Evolutionary conservation across 2,888 invertebrate genomes (phyloP).

Genomic region (Drosophila falleni): DNA sequence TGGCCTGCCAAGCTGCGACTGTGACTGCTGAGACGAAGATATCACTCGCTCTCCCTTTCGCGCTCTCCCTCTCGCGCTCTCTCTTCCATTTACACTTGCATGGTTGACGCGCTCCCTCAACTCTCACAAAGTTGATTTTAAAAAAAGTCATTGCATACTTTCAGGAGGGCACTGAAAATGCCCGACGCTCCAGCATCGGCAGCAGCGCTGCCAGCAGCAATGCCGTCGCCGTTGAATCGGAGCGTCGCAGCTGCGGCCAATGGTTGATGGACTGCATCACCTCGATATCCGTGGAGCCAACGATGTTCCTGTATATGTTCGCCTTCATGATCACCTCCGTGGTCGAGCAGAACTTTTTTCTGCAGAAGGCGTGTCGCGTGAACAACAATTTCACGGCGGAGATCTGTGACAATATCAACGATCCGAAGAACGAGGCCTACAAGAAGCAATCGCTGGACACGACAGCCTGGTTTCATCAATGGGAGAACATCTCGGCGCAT

Average conservation of each 20-base stretch:
- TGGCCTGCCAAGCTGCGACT: slow-evolving; percentile 9
- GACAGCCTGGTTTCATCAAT: slow-evolving; percentile 91
- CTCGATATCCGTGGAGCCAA: slow-evolving; percentile 92
- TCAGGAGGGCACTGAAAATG: slow-evolving; percentile 55
- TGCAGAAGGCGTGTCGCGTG: slow-evolving; percentile 91
- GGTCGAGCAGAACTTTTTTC: slow-evolving; percentile 92
- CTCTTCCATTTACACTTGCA: neutral
- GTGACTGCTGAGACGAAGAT: neutral
- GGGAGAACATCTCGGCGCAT: slow-evolving; percentile 91
- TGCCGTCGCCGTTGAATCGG: slow-evolving; percentile 10
- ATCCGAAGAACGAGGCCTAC: slow-evolving; percentile 86
- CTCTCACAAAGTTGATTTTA: neutral
- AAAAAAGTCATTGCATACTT: slow-evolving; percentile 58
- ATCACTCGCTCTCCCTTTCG: neutral
- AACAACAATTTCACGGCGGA: slow-evolving; percentile 90
- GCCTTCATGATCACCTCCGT: slow-evolving; percentile 93
- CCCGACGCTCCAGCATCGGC: slow-evolving; percentile 46
- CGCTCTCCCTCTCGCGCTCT: neutral
- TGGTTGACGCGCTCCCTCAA: neutral
- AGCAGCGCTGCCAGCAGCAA: slow-evolving; percentile 49
- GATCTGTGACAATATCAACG: slow-evolving; percentile 89
- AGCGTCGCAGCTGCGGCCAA: slow-evolving; percentile 21
- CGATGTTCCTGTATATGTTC: slow-evolving; percentile 95
- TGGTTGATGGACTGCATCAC: slow-evolving; percentile 35
- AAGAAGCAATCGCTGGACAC: slow-evolving; percentile 91